Evolutionary conservation across 2,797 vertebrate species (phyloP), one percentile per base, ranked within the genome.

Genomic region (Capromys pilorides): DNA sequence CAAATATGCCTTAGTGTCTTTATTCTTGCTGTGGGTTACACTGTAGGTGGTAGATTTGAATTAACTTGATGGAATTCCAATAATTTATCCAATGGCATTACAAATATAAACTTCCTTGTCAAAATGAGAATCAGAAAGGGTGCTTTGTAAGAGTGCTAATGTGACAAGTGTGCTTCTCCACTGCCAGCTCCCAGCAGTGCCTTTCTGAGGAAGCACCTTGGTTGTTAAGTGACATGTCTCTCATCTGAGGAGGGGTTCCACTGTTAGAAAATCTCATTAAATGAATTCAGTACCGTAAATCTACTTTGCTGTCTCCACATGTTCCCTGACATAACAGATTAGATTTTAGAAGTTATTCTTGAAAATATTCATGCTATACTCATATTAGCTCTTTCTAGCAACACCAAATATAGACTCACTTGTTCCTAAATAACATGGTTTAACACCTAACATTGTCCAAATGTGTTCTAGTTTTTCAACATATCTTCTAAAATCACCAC

Each of bases 251-350:
- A 87, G 75, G 49, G 21, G 18, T 6, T 5, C 75, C 22, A 69
- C 5, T 79, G 14, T 69, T 67, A 85, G 21, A 80, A 88, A 92
- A 90, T 75, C 61, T 89, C 36, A 79, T 79, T 91, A 92, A 82
- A 77, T 54, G 19, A 39, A 59, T 10, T 12, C 19, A 39, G n/a
- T 2, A 77, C 7, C 45, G 45, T 67, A 71, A 78, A 71, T 79
- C 41, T 80, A 71, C 31, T 90, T 93, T 54, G 21, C 11, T 45
- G 64, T 51, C 2, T 21, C 2, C 6, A 59, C 2, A 22, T 69
- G 88, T 79, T 90, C 67, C 82, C 75, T 62, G 24, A 4, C 77
- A 14, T 80, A 84, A 31, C 24, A 59, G 14, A 71, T 28, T 16
- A 89, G 59, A 45, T 79, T 90, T 26, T 73, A 62, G n/a, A 57